phyloP scores from a whole-genome alignment of 2,113 vertebrate genomes.

The Zootoca vivipara region DNA sequence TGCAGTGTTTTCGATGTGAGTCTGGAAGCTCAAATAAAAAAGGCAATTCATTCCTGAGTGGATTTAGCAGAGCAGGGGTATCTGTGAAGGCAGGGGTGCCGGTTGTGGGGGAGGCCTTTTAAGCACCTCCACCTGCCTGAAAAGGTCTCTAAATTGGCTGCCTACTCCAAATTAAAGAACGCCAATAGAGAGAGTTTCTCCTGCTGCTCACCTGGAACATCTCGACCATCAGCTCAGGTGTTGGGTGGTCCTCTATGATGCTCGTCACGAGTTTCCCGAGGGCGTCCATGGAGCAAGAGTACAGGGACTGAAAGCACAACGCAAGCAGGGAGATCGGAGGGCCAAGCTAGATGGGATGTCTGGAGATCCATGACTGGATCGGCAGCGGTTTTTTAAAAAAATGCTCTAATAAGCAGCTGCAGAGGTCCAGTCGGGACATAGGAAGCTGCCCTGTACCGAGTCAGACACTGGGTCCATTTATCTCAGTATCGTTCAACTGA shows the following conservation, averaged over 20 bases:
- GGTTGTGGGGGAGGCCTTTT: too few species aligned
- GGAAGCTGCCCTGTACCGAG: too few species aligned
- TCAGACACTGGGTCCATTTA: too few species aligned
- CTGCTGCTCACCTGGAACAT: constrained; percentile 19
- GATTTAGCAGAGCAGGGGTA: too few species aligned
- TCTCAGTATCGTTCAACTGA: too few species aligned
- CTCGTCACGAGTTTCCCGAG: background rate
- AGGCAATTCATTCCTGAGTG: too few species aligned
- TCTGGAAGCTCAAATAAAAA: too few species aligned
- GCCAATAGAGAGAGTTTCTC: background rate
- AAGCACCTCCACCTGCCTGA: too few species aligned
- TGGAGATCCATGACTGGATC: background rate
- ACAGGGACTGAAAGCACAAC: background rate
- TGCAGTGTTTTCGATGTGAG: too few species aligned
- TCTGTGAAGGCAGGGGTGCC: too few species aligned
- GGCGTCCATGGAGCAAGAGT: background rate
- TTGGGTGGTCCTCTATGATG: constrained; percentile 7
- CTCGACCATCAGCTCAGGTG: background rate
- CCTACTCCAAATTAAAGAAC: background rate
- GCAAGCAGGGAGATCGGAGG: background rate
- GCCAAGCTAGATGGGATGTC: background rate
- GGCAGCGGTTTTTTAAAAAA: background rate
- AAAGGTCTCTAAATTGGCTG: background rate
- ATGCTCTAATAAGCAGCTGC: background rate
- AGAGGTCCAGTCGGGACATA: too few species aligned